A percentile compares a stretch with the other conserved stretches of the same genome.
Evolutionary conservation across 2,113 vertebrate species (phyloP).

Genomic region (Eira barbara): DNA sequence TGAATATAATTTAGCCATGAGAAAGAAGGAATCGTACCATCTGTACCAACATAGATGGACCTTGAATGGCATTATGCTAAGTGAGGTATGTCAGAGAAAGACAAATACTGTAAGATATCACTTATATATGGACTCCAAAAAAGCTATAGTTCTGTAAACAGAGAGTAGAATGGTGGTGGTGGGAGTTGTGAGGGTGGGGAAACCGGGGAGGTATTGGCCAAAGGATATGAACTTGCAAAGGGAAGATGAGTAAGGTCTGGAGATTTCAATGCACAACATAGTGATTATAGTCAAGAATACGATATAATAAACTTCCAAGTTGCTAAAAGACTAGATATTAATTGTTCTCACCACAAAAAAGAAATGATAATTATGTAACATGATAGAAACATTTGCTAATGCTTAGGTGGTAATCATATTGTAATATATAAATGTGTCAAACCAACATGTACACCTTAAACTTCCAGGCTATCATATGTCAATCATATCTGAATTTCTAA

Average conservation of each 20-base stretch:
- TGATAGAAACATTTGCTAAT: not conserved
- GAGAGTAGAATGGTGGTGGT: not conserved
- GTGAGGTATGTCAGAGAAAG: not conserved
- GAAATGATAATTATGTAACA: not conserved
- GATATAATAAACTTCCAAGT: not conserved
- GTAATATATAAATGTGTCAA: not conserved
- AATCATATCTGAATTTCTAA: not conserved
- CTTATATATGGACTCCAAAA: not conserved
- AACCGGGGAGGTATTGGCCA: not conserved
- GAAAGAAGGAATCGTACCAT: not conserved
- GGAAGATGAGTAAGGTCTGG: not conserved
- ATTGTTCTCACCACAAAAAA: not conserved
- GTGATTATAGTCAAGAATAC: not conserved
- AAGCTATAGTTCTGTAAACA: not conserved
- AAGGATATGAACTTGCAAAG: not conserved
- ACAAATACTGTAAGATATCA: not conserved
- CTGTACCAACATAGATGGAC: not conserved
- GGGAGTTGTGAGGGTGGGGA: too few relatives aligned
- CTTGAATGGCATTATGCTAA: not conserved
- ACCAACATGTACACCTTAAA: not conserved
- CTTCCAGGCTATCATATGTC: not conserved
- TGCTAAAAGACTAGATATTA: not conserved
- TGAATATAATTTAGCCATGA: not conserved
- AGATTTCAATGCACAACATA: too few relatives aligned
- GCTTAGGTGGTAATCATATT: not conserved